Evolutionary conservation across 2,113 vertebrate species (phyloP).

Genomic region (Dipodomys merriami): DNA sequence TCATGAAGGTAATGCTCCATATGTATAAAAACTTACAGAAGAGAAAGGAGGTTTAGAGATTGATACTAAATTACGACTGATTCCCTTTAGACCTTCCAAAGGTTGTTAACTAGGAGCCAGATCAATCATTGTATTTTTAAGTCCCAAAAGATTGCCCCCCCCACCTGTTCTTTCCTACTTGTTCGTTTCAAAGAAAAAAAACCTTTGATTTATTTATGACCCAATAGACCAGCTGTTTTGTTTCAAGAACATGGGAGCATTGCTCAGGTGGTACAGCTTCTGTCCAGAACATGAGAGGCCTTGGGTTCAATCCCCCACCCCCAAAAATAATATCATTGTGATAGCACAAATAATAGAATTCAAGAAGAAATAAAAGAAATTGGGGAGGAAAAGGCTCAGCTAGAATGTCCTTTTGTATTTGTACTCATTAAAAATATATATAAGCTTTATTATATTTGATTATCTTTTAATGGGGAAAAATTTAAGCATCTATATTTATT

Average conservation of each 20-base stretch:
- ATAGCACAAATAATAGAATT: constrained; percentile 11
- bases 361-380: constrained; percentile 31
- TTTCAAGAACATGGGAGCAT: neutral
- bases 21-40: neutral
- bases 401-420: constrained; percentile 40
- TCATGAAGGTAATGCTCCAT: neutral
- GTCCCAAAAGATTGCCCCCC: neutral
- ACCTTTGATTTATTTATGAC: neutral
- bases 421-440: constrained; percentile 62
- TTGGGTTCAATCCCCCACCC: too few relatives aligned
- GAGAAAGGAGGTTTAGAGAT: neutral
- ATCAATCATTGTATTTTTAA: neutral
- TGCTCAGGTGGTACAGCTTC: too few relatives aligned
- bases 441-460: constrained; percentile 60
- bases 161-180: neutral
- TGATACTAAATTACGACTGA: neutral
- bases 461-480: constrained; percentile 59
- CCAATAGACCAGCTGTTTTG: neutral
- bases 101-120: neutral
- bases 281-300: too few relatives aligned
- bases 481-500: constrained; percentile 70
- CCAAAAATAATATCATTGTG: neutral
- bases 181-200: neutral
- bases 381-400: neutral
- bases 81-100: neutral